Evolutionary conservation across 2,797 vertebrate species (phyloP), one percentile per base, ranked within the genome.

Genomic region (Crocidura indochinensis): DNA sequence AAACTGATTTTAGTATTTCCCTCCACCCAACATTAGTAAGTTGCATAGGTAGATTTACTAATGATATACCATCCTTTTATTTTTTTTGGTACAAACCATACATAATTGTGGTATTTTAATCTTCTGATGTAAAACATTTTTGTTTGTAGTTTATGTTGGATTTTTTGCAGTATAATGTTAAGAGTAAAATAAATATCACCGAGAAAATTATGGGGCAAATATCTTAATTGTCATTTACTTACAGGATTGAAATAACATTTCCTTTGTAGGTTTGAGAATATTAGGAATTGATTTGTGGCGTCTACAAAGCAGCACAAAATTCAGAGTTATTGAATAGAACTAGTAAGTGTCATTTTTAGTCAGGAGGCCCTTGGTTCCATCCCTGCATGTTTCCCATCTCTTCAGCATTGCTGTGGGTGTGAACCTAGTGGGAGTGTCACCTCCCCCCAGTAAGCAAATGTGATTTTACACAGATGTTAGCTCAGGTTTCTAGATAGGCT

Each of bases 191-290:
- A 85, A 94, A 46, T 1, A 82, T n/a, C 72, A 5, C 71, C 27
- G 75, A 4, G 47, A 64, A 81, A 86, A 12, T 49, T 51, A 51
- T 22, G 6, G 10, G 29, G 49, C 64, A 89, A 71, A 53, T 82
- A 51, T 86, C 71, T 93, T 87, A 86, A 88, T 90, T 75, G 94
- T 94, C 2, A 20, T 93, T 94, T 94, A 94, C 19, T n/a, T 87
- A 27, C 17, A 92, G 74, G n/a, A 51, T 88, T 15, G 69, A 93
- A 93, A 78, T 72, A 86, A 64, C 4, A 26, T 90, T 90, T 94
- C 29, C 53, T 94, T 22, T 93, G 38, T 93, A 87, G 85, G 69
- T 72, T 7, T 91, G 76, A 88, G 51, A 64, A 31, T 84, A 74
- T 87, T 93, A 31, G 56, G 24, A 88, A 84, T 84, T 82, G 47